Evolutionary conservation across 2,888 invertebrate genomes (phyloP), one percentile per base, ranked within the genome.

Genomic region (Tenthredo notha): DNA sequence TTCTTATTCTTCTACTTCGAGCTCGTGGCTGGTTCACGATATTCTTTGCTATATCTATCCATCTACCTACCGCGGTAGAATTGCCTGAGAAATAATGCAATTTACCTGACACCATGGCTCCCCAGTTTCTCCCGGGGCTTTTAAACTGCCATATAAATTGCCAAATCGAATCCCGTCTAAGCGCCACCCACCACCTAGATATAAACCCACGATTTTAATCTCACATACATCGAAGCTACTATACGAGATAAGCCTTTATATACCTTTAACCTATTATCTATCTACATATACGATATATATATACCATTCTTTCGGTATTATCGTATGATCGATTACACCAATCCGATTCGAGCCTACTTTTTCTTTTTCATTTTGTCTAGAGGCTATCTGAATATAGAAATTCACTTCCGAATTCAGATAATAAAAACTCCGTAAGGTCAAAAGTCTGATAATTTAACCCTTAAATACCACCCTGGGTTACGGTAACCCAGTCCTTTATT

Each of bases 61-160:
- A 6, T 43, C 15, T 43, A 21, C n/a, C 25, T 25, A 43, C 12
- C 40, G 21, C 43, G 43, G 40, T 50, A n/a, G 54, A 29, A 50
- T 47, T 29, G 50, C 25, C 25, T 29, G 77, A 47, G 77, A 77
- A 77, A 77, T 77, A 77, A 77, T 77, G 77, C 77, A 54, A 54
- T 77, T 77, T 77, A 25, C 77, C 77, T 77, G 50, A 77, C 77
- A 54, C 50, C 25, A 15, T 43, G 54, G 50, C 29, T 54, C 54
- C 47, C 29, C 29, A 77, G 77, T 50, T 50, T n/a, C 50, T 29
- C 18, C 21, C 74, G 67, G 74, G 43, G 77, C 77, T 77, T 54
- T 77, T 54, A 77, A 77, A 50, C 77, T 77, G 50, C 77, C 77
- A 33, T 67, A 50, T 77, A 77, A 77, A 77, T 77, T 50, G 47